phyloP scores from a whole-genome alignment of 1,140 invertebrate genomes.

The Venturia canescens region DNA sequence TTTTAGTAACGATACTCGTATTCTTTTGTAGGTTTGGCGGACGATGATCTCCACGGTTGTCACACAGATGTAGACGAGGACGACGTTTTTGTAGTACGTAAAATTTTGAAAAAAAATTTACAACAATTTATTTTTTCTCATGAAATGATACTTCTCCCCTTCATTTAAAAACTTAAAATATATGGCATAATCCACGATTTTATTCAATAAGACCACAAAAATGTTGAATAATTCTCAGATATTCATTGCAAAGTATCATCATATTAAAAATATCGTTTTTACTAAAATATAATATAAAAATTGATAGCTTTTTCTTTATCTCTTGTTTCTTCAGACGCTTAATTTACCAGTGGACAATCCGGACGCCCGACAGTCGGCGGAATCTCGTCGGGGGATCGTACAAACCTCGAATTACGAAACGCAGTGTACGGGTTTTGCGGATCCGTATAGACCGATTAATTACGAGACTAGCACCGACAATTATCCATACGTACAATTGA shows the following conservation, averaged over 20 bases:
- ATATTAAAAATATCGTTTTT: no score
- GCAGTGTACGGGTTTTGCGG: conserved; percentile 66
- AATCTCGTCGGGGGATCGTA: conserved; percentile 75
- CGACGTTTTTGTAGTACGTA: conserved; percentile 90
- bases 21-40: conserved; percentile 75
- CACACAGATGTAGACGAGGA: conserved; percentile 85
- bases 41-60: conserved; percentile 71
- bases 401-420: conserved; percentile 69
- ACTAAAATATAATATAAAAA: no score
- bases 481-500: conserved; percentile 92
- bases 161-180: no score
- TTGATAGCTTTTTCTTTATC: conserved; percentile 47
- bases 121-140: no score
- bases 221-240: no score
- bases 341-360: conserved; percentile 87
- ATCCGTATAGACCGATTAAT: conserved; percentile 69
- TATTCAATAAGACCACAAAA: no score
- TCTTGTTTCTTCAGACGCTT: conserved; percentile 80
- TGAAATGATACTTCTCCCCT: no score
- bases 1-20: not conserved
- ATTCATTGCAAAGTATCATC: no score
- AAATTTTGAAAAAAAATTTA: not conserved
- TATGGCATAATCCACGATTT: no score
- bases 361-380: conserved; percentile 82
- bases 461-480: conserved; percentile 77